These are phyloP conservation scores for Pluvianellus socialis DNA, from an alignment of 2,113 vertebrate species.

Conservation along the genomic window DNA sequence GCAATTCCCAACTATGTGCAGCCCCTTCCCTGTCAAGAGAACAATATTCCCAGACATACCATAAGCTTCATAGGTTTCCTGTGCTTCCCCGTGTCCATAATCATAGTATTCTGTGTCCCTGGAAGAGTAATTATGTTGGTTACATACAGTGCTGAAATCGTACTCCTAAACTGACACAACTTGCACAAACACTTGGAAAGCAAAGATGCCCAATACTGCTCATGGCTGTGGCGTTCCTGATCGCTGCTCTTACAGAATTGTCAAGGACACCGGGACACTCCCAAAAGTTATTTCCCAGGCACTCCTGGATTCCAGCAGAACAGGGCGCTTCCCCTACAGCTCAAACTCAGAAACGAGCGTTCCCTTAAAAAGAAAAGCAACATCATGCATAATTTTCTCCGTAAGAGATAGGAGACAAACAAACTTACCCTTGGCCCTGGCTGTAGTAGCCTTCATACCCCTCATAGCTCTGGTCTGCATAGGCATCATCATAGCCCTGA, in stretches of 20 bases:
- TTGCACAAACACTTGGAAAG: not conserved
- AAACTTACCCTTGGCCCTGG: conserved; percentile 90
- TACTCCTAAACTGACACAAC: not conserved
- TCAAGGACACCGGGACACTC: not conserved
- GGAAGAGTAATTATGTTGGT: conserved; percentile 37
- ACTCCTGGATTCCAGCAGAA: not conserved
- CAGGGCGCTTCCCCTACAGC: not conserved
- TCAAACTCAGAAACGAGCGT: not conserved
- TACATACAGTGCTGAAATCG: not conserved
- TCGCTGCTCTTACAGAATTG: not conserved
- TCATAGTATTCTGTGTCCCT: conserved; percentile 98
- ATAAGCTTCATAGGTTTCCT: conserved; percentile 91
- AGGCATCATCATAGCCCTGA: conserved; percentile 91
- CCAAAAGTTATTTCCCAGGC: not conserved
- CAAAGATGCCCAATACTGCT: not conserved
- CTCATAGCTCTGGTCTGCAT: conserved; percentile 90
- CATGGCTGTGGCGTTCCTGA: too few species aligned
- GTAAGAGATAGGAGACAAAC: not conserved
- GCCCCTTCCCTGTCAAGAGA: not conserved
- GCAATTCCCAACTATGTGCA: not conserved
- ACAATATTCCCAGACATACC: conserved; percentile 76
- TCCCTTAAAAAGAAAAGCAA: not conserved
- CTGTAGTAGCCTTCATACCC: conserved; percentile 92
- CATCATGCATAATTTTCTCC: not conserved
- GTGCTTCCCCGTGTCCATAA: conserved; percentile 94